phyloP scores from a whole-genome alignment of 2,888 invertebrate genomes.

The Lysandra bellargus region DNA sequence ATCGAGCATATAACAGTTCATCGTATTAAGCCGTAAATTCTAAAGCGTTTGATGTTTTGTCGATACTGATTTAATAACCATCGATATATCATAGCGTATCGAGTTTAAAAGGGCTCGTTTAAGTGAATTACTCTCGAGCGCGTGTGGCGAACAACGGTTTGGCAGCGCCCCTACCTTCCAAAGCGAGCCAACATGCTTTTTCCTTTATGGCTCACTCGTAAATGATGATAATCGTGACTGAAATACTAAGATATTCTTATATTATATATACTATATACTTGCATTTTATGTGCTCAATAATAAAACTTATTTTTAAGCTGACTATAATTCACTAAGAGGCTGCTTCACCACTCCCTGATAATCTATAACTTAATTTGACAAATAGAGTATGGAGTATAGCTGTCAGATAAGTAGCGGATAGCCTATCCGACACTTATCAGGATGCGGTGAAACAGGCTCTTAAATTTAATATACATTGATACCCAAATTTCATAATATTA shows the following conservation, averaged over 20 bases:
- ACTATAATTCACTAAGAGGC: no score
- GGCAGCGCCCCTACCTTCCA: constrained; percentile 44
- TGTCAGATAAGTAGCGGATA: no score
- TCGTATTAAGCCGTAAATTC: constrained; percentile 21
- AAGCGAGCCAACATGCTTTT: constrained; percentile 45
- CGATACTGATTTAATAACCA: constrained; percentile 27
- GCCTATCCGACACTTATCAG: no score
- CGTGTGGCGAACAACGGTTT: constrained; percentile 44
- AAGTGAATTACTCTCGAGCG: constrained; percentile 41
- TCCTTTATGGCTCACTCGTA: constrained; percentile 43
- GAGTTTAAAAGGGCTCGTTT: constrained; percentile 43
- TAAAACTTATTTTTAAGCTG: no score
- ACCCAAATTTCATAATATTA: no score
- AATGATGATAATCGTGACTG: constrained; percentile 34
- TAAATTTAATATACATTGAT: no score
- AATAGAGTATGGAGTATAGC: no score
- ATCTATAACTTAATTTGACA: no score
- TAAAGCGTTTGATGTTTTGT: constrained; percentile 24
- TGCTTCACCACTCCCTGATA: no score
- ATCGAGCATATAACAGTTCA: constrained; percentile 5
- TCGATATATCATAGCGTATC: constrained; percentile 29
- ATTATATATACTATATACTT: background rate
- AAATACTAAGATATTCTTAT: background rate
- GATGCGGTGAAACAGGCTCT: no score
- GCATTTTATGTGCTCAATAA: background rate